Evolutionary conservation across 2,113 vertebrate species (phyloP).

Genomic region (Notothenia coriiceps): DNA sequence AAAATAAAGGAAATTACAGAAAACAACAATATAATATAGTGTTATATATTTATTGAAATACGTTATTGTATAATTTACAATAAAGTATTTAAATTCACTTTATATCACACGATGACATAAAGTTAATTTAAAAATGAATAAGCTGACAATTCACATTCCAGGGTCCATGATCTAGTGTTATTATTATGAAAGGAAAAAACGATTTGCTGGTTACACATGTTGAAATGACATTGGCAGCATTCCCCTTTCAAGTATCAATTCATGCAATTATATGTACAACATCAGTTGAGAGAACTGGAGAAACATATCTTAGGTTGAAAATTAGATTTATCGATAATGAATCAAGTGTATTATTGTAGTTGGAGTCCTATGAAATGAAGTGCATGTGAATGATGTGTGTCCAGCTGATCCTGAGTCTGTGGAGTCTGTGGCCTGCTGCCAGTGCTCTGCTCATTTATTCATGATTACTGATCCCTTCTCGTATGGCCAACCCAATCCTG

Average conservation of each 20-base stretch:
- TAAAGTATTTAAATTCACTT: too few species aligned
- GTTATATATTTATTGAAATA: too few species aligned
- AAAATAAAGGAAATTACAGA: too few species aligned
- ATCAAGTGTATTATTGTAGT: background rate
- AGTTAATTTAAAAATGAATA: too few species aligned
- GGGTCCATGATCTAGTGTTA: too few species aligned
- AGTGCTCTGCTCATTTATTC: constrained; percentile 58
- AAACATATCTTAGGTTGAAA: background rate
- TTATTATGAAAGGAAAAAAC: background rate
- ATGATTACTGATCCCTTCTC: constrained; percentile 61
- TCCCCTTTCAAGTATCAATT: background rate
- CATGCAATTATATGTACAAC: too few species aligned
- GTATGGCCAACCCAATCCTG: constrained; percentile 44
- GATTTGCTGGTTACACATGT: background rate
- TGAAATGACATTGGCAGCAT: background rate
- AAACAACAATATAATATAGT: too few species aligned
- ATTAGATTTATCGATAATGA: background rate
- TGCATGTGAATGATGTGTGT: background rate
- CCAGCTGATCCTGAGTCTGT: constrained; percentile 8
- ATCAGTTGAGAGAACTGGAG: background rate
- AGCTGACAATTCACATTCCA: too few species aligned
- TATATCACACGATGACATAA: too few species aligned
- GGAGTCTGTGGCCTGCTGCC: background rate
- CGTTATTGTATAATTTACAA: too few species aligned
- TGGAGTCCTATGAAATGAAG: background rate